phyloP scores from a whole-genome alignment of 2,797 vertebrate species.

The Gymnothorax javanicus region DNA sequence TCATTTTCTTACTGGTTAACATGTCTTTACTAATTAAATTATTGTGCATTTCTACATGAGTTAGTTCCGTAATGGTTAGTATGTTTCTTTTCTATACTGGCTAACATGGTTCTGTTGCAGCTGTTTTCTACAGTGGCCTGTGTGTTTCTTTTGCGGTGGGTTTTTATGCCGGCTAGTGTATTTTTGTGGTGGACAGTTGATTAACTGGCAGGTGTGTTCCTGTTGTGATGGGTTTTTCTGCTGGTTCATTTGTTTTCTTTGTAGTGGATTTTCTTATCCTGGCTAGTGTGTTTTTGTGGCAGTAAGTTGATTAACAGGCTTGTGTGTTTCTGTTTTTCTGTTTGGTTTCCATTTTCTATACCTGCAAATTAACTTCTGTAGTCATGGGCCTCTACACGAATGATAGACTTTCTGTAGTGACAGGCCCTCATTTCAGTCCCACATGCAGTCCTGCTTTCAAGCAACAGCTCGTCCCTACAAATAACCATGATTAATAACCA shows the following conservation, averaged over 20 bases:
- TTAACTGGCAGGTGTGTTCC: too few species aligned
- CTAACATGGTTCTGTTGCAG: too few species aligned
- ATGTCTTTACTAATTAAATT: too few species aligned
- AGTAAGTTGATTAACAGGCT: not conserved
- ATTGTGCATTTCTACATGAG: too few species aligned
- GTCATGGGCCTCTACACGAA: not conserved
- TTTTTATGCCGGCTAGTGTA: not conserved
- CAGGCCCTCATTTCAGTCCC: not conserved
- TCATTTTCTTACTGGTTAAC: not conserved
- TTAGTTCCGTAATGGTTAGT: too few species aligned
- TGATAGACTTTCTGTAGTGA: not conserved
- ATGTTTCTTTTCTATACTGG: too few species aligned
- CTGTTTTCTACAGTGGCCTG: not conserved
- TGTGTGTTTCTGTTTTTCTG: not conserved
- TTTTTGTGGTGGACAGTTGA: not conserved
- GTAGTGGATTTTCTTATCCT: too few species aligned
- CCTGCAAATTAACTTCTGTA: not conserved
- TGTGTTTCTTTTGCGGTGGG: not conserved
- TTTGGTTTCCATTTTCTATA: not conserved
- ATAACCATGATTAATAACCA: not conserved
- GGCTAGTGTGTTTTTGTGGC: too few species aligned
- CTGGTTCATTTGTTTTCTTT: not conserved
- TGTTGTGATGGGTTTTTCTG: not conserved
- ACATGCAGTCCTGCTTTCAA: not conserved
- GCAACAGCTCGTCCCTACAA: not conserved